Base-by-base conservation (phyloP, 1,140 invertebrate genomes). In the Pentalonia nigronervosa region DNA sequence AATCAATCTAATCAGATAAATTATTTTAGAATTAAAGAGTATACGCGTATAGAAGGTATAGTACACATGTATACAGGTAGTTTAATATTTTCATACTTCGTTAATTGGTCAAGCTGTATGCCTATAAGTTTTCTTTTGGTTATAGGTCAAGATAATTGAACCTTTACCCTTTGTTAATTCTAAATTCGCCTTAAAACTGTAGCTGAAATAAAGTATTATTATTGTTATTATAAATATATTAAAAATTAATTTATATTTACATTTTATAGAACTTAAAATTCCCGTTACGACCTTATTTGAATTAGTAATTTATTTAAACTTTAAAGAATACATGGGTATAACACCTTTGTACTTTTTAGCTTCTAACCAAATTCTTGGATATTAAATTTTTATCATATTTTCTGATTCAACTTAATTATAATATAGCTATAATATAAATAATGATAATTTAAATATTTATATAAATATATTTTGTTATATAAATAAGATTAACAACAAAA, bases 401-500 rank as follows among this genome's bases (percentile, higher is more conserved):
- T 76, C n/a, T n/a, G 30, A 76, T n/a, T 34, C 34, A 88, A 88
- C 47, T 48, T 88, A 48, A 87, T 87, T 87, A 41, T 30, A 47
- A 86, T 86, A 17, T n/a, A 76, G 11, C 17, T 76, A n/a, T 67
- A 50, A 0, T 34, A 76, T n/a, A 34, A 2, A 34, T 36, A 81
- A 23, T 36, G 34, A 83, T 83, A 83, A 41, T 41, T 83, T 36
- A 36, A 21, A 83, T 36, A 36, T 7, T 20, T 11, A 41, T 25
- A 1, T 45, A 7, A n/a, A 47, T 25, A 3, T 76, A 81, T 47
- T 14, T 3, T 50, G 48, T n/a, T 67, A 88, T 34, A 88, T 23
- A 34, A 89, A 89, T 23, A 1, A 89, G 87, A 48, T 89, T 87
- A 87, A 53, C 48, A 89, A 89, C n/a, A 89, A 89, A 89, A 30